Conservation (phyloP, 2,113 vertebrate genomes). For the Bombycilla garrulus region DNA sequence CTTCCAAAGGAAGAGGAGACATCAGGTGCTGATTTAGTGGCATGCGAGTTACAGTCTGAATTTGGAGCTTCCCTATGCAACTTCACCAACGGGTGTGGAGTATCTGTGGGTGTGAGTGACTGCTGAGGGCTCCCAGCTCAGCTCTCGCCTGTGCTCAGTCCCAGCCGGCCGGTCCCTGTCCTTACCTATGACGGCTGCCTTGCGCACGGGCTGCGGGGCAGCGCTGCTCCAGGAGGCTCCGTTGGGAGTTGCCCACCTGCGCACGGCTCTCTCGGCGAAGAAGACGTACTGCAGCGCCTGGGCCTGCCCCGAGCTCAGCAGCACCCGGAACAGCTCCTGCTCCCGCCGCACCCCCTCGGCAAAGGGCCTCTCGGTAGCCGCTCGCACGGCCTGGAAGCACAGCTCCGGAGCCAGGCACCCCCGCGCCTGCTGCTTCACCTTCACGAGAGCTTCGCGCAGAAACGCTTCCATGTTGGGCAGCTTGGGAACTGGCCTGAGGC, state of each 20-base stretch:
- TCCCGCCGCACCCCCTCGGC: constrained; percentile 77
- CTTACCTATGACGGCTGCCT: constrained; percentile 87
- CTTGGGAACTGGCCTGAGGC: constrained; percentile 52
- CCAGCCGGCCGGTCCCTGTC: fast-evolving
- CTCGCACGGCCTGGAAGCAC: constrained; percentile 81
- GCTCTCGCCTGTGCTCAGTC: fast-evolving
- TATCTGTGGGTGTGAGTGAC: fast-evolving
- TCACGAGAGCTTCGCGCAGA: constrained; percentile 65
- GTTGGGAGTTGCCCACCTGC: constrained; percentile 77
- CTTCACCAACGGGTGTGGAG: fast-evolving
- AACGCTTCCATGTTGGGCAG: constrained; percentile 72
- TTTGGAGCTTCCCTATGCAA: background rate
- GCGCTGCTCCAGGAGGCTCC: constrained; percentile 83
- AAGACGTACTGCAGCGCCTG: constrained; percentile 86
- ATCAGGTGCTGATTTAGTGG: background rate
- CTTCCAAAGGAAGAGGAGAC: background rate
- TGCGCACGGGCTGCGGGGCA: constrained; percentile 70
- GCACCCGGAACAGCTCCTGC: constrained; percentile 73
- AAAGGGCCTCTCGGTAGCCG: constrained; percentile 77
- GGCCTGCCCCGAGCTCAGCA: constrained; percentile 82
- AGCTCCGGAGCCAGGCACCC: constrained; percentile 83
- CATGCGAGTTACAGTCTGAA: background rate
- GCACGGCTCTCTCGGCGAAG: constrained; percentile 79
- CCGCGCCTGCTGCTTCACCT: constrained; percentile 66
- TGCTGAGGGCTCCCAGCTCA: fast-evolving